Evolutionary conservation across 2,113 vertebrate species (phyloP), one percentile per base, ranked within the genome.

Genomic region (Bos javanicus): DNA sequence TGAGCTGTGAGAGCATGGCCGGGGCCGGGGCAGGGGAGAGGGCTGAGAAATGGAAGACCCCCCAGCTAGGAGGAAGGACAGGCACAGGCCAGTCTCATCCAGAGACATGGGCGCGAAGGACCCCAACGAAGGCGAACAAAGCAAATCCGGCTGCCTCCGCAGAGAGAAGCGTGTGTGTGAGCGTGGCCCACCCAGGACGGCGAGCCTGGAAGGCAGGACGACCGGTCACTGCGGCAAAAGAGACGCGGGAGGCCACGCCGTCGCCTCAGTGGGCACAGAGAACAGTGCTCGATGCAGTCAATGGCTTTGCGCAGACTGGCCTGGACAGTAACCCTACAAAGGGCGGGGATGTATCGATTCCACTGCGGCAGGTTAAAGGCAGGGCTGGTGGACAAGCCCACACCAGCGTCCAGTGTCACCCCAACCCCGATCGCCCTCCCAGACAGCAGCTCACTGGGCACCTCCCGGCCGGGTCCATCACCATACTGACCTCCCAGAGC

Each of bases 301-400:
- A 2, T 1, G 39, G 33, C 33, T 56, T 26, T n/a, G 39, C 56
- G 23, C 62, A 74, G 48, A 52, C 6, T 2, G 25, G 14, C 9
- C 5, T 30, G 16, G 59, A 85, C 67, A 82, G 43, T 87, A 26
- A 36, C 52, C 48, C 11, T 14, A 60, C 26, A 26, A 30, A 50
- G 5, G 12, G 23, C 15, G 2, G 25, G 1, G 30, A 1, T 10
- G 8, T 0, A 21, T 9, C 25, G 14, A 48, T 19, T 13, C 43
- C 33, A 17, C 46, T 39, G 57, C 2, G 2, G 59, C 71, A 84
- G 39, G 36, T 0, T 21, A 16, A n/a, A 87, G 67, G 19, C 17
- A 39, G 57, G 46, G 23, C 3, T 30, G 25, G 25, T 48, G 39
- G 71, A 48, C 6, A 13, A 57, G 48, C 56, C 62, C 46, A 8